Evolutionary conservation across 1,140 invertebrate genomes (phyloP).

Genomic region (Pachypeltis micranthus): DNA sequence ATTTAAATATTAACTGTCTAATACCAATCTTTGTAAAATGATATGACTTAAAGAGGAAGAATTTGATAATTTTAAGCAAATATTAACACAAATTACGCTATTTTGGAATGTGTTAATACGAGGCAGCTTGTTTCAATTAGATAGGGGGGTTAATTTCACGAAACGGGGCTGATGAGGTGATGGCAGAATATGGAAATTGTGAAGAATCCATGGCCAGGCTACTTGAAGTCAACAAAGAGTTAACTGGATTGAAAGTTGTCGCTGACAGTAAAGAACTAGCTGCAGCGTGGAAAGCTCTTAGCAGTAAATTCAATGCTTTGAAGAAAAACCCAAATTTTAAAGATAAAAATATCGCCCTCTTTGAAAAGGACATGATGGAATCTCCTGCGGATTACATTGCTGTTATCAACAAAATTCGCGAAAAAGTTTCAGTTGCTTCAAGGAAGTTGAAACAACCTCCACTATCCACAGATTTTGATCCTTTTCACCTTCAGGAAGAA

Average conservation of each 20-base stretch:
- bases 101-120: too few species aligned
- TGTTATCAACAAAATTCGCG: slow-evolving; percentile 19
- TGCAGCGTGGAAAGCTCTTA: slow-evolving; percentile 19
- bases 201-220: slow-evolving; percentile 19
- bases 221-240: slow-evolving; percentile 20
- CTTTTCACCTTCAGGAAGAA: slow-evolving; percentile 20
- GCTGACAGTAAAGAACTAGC: slow-evolving; percentile 21
- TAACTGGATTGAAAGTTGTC: slow-evolving; percentile 19
- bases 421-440: slow-evolving; percentile 9
- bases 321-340: slow-evolving; percentile 19
- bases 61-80: too few species aligned
- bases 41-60: too few species aligned
- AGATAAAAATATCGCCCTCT: slow-evolving; percentile 14
- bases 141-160: too few species aligned
- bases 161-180: too few species aligned
- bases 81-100: too few species aligned
- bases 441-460: slow-evolving; percentile 21
- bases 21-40: too few species aligned
- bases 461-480: slow-evolving; percentile 23
- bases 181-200: slow-evolving; percentile 18
- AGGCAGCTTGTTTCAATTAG: too few species aligned
- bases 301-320: slow-evolving; percentile 20
- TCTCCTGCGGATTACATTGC: slow-evolving; percentile 20
- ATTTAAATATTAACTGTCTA: too few species aligned
- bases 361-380: slow-evolving; percentile 21